phyloP scores from a whole-genome alignment of 2,113 vertebrate genomes.

The Muscicapa adusta region DNA sequence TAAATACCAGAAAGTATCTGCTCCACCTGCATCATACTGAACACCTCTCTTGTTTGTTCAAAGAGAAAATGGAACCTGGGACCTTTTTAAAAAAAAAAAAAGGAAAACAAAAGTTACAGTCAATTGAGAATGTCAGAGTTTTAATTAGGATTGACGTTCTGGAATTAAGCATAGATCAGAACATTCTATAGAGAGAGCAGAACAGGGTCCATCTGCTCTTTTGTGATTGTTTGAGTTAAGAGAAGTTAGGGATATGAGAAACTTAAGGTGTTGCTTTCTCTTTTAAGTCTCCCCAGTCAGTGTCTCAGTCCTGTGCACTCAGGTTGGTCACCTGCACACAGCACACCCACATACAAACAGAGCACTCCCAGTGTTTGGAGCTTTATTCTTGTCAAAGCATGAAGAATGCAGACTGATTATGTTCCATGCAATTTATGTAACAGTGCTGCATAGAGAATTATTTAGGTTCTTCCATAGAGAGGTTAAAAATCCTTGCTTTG shows the following conservation, averaged over 20 bases:
- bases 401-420: background rate
- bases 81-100: background rate
- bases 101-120: background rate
- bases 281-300: background rate
- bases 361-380: background rate
- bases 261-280: background rate
- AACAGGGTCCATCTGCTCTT: background rate
- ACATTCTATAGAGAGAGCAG: background rate
- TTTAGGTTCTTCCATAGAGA: background rate
- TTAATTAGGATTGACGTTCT: background rate
- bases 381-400: background rate
- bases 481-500: background rate
- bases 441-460: background rate
- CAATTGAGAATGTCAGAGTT: background rate
- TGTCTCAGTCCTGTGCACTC: background rate
- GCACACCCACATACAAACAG: accelerated
- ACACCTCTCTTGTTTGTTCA: background rate
- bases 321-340: background rate
- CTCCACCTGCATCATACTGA: background rate
- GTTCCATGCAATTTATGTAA: background rate
- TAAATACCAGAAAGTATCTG: background rate
- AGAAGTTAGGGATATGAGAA: background rate
- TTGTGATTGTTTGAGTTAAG: background rate
- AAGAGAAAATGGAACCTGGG: background rate
- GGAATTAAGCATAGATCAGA: background rate